Conservation (phyloP, 1,140 invertebrate genomes). For the Orchestia grillus region DNA sequence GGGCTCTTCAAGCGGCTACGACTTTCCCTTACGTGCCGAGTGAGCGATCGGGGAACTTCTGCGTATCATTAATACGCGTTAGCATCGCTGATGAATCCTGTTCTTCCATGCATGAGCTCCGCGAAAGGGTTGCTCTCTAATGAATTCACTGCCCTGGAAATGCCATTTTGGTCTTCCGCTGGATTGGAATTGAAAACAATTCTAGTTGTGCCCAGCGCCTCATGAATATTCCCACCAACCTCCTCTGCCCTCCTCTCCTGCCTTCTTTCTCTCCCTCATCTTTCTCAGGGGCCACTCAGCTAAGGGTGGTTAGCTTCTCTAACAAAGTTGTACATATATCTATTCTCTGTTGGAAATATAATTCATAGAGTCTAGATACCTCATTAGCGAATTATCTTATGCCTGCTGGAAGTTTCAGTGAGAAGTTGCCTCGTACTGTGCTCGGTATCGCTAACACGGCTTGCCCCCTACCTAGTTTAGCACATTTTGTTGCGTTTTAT, state of each 20-base stretch:
- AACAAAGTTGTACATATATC: not conserved
- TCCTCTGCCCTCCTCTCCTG: too few species aligned
- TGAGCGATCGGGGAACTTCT: constrained; percentile 7
- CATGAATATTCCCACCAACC: not conserved
- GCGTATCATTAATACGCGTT: not conserved
- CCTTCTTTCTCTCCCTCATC: not conserved
- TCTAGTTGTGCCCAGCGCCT: not conserved
- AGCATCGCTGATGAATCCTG: constrained; percentile 44
- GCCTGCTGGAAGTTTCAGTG: not conserved
- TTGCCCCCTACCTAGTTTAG: too few species aligned
- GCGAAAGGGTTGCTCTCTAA: constrained; percentile 23
- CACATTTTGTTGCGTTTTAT: too few species aligned
- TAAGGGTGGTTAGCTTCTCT: not conserved
- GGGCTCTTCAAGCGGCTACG: not conserved
- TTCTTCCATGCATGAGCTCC: constrained; percentile 36
- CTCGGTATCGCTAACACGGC: too few species aligned
- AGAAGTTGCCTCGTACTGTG: not conserved
- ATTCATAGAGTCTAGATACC: not conserved
- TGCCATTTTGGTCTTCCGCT: constrained; percentile 53
- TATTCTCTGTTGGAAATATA: not conserved
- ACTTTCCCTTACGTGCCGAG: not conserved
- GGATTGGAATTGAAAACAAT: constrained; percentile 53
- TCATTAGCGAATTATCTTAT: not conserved
- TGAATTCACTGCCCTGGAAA: constrained; percentile 48
- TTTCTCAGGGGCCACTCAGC: not conserved